Conservation (phyloP, 1,140 invertebrate genomes). For the Listronotus oregonensis region DNA sequence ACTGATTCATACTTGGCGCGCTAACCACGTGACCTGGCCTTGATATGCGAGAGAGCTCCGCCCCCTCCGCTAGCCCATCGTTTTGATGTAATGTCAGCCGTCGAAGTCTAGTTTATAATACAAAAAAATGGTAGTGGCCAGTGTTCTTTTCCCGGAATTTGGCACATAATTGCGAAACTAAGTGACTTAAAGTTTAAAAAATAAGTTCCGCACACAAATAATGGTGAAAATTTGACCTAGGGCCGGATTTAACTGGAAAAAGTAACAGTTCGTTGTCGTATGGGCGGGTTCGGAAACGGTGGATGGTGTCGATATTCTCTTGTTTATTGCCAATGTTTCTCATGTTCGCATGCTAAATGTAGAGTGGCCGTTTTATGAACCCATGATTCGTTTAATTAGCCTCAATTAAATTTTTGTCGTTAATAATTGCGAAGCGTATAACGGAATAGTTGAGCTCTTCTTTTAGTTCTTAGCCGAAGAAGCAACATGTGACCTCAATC, state of each 20-base stretch:
- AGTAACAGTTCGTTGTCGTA: slow-evolving; percentile 37
- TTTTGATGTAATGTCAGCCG: slow-evolving; percentile 22
- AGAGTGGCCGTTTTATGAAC: slow-evolving; percentile 29
- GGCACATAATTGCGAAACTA: slow-evolving; percentile 8
- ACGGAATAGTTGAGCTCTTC: slow-evolving; percentile 32
- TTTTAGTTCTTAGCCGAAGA: slow-evolving; percentile 31
- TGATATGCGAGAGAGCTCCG: slow-evolving; percentile 35
- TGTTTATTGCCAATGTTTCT: slow-evolving; percentile 41
- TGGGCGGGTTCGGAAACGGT: slow-evolving; percentile 42
- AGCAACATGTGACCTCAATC: slow-evolving; percentile 67
- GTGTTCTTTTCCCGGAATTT: slow-evolving; percentile 14
- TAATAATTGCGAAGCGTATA: slow-evolving; percentile 23
- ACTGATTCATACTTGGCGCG: slow-evolving; percentile 46
- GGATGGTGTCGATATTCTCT: slow-evolving; percentile 37
- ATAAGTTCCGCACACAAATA: slow-evolving; percentile 14
- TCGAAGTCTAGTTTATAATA: slow-evolving; percentile 39
- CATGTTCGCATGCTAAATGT: slow-evolving; percentile 1
- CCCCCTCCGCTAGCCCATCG: slow-evolving; percentile 18
- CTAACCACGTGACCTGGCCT: slow-evolving; percentile 43
- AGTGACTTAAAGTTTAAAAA: slow-evolving; percentile 27
- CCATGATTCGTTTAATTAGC: slow-evolving; percentile 41
- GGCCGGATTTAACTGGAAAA: slow-evolving; percentile 20
- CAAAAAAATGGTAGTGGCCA: slow-evolving; percentile 46
- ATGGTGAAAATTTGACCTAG: slow-evolving; percentile 27
- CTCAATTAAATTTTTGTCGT: slow-evolving; percentile 38